Percentiles rank a stretch among this genome's conserved stretches.
phyloP scores from a whole-genome alignment of 2,113 vertebrate species.

The Anguilla rostrata region DNA sequence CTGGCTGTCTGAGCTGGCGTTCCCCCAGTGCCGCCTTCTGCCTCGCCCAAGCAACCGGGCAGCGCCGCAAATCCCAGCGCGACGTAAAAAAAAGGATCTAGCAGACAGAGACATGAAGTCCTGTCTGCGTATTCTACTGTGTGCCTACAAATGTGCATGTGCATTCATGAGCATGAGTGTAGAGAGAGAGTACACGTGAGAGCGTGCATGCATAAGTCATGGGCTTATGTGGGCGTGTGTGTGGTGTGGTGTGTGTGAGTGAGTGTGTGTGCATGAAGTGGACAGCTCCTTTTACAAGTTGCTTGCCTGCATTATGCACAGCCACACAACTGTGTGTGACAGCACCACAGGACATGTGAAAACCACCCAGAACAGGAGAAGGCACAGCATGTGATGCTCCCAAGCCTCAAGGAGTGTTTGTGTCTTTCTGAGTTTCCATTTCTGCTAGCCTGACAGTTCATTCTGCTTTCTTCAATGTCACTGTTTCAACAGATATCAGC shows the following conservation, averaged over 20 bases:
- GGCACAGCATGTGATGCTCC: neutral
- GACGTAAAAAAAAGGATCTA: neutral
- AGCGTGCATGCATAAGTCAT: neutral
- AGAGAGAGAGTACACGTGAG: neutral
- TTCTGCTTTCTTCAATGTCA: neutral
- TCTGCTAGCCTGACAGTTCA: neutral
- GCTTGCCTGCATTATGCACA: too few relatives aligned
- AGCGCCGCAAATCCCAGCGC: neutral
- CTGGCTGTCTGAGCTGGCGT: neutral
- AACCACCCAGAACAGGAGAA: neutral
- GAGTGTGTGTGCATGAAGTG: neutral
- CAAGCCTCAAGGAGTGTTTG: neutral
- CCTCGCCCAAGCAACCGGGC: neutral
- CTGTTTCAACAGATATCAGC: neutral
- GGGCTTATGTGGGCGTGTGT: neutral
- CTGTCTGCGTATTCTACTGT: neutral
- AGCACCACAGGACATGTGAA: neutral
- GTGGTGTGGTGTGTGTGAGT: neutral
- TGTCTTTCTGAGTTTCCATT: neutral
- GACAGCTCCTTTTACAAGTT: neutral
- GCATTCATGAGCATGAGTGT: neutral
- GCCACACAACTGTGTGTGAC: neutral
- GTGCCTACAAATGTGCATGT: neutral
- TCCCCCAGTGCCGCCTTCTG: neutral
- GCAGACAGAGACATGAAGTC: neutral